These are phyloP conservation scores for Whitmania pigra DNA, from an alignment of 1,140 invertebrate genomes.

Conservation along the genomic window DNA sequence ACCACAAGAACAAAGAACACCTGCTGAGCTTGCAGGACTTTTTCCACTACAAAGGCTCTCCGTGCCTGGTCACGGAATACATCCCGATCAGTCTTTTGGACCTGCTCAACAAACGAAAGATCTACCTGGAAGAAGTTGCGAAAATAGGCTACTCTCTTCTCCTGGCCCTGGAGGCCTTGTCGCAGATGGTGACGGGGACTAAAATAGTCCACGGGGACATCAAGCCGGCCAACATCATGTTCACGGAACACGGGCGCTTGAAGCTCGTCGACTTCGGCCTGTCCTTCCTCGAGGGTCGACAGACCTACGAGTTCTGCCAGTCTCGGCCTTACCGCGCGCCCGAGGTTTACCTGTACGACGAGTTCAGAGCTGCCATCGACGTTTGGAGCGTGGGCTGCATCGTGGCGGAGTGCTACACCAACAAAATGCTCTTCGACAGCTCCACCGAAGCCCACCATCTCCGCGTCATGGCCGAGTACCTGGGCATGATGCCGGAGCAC, in stretches of 20 bases:
- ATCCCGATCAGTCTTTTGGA: too few species aligned
- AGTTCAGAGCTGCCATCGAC: slow-evolving; percentile 26
- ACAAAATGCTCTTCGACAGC: slow-evolving; percentile 20
- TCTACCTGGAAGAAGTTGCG: too few species aligned
- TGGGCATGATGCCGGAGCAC: too few species aligned
- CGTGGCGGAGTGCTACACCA: slow-evolving; percentile 25
- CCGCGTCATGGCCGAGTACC: not conserved
- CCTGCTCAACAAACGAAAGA: too few species aligned
- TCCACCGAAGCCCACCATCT: too few species aligned
- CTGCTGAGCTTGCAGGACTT: too few species aligned
- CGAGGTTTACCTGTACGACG: slow-evolving; percentile 27
- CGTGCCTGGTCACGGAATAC: too few species aligned
- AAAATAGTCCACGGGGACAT: slow-evolving; percentile 26
- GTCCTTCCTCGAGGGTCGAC: slow-evolving; percentile 21
- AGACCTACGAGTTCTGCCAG: slow-evolving; percentile 28
- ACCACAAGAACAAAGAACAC: too few species aligned
- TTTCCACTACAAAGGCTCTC: too few species aligned
- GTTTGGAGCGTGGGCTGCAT: slow-evolving; percentile 30
- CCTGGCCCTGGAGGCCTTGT: too few species aligned
- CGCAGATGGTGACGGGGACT: too few species aligned
- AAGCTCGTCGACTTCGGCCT: slow-evolving; percentile 24
- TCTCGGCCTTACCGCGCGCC: slow-evolving; percentile 30
- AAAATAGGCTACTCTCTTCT: too few species aligned
- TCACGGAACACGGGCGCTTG: slow-evolving; percentile 22
- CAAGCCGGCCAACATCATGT: slow-evolving; percentile 28